Evolutionary conservation across 37 sponge, comb jelly and placozoan species (phyloP).

Genomic region (Diacarnus erythraeanus): DNA sequence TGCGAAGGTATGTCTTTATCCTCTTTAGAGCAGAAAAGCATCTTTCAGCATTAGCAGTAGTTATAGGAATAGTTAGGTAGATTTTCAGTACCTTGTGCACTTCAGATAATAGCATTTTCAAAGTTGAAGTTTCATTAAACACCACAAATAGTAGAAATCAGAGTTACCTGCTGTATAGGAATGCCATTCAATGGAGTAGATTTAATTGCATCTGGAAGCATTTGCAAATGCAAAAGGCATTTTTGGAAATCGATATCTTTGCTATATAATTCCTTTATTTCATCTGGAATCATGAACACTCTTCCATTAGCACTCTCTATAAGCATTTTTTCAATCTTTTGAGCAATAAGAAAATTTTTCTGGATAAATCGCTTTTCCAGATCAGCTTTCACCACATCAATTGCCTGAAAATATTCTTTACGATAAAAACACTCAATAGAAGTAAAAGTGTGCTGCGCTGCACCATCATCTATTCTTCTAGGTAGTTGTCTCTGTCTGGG

Average conservation of each 20-base stretch:
- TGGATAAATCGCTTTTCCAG: neutral
- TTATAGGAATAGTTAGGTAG: constrained; percentile 57
- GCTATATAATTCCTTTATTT: neutral
- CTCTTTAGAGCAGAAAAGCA: constrained; percentile 42
- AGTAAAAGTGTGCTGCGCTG: neutral
- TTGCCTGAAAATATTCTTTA: neutral
- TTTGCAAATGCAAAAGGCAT: neutral
- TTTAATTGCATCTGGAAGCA: neutral
- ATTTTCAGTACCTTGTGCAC: constrained; percentile 55
- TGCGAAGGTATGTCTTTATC: constrained; percentile 27
- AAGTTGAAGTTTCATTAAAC: constrained; percentile 1
- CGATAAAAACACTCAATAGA: neutral
- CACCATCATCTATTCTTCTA: constrained; percentile 39
- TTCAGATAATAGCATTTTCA: constrained; percentile 27
- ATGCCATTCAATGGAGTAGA: neutral
- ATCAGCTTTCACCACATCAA: neutral
- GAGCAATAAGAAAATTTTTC: neutral
- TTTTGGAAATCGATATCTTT: neutral
- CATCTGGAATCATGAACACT: neutral
- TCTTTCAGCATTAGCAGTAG: constrained; percentile 50
- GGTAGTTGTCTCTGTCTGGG: constrained; percentile 14
- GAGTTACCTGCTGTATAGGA: neutral
- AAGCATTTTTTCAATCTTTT: neutral
- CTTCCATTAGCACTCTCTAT: neutral
- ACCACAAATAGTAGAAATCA: neutral